phyloP scores from a whole-genome alignment of 2,113 vertebrate species.

The Zosterops hypoxanthus region DNA sequence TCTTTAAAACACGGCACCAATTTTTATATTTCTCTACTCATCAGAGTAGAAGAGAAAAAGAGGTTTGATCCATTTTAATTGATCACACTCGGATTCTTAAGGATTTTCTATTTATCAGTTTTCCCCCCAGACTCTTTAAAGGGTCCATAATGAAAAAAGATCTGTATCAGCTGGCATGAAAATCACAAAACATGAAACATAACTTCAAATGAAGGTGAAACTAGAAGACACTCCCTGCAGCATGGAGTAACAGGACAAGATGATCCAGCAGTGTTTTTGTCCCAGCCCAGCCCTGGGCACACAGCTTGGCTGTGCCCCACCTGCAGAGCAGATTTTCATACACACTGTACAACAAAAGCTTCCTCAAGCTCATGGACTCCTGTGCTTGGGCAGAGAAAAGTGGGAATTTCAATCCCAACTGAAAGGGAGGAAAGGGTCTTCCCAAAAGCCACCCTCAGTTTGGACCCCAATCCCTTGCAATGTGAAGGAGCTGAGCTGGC shows the following conservation, averaged over 20 bases:
- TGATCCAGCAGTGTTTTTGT: background rate
- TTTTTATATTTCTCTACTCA: background rate
- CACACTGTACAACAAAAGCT: background rate
- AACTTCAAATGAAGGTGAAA: background rate
- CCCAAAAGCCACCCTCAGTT: background rate
- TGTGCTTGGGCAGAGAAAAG: background rate
- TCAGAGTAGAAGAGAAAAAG: background rate
- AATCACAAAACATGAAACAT: background rate
- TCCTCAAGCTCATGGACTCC: background rate
- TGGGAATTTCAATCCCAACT: accelerated
- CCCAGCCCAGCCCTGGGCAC: background rate
- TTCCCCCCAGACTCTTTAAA: background rate
- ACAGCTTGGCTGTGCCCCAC: background rate
- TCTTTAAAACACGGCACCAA: background rate
- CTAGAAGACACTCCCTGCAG: background rate
- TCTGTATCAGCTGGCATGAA: background rate
- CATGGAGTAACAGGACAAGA: background rate
- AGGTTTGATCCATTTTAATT: background rate
- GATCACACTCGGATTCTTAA: background rate
- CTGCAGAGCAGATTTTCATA: background rate
- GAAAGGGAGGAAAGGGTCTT: background rate
- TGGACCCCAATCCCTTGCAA: background rate
- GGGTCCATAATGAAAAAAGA: background rate
- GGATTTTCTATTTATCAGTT: background rate
- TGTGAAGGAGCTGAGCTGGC: background rate